Conservation (phyloP, 1,140 invertebrate genomes). For the Polypedilum vanderplanki region DNA sequence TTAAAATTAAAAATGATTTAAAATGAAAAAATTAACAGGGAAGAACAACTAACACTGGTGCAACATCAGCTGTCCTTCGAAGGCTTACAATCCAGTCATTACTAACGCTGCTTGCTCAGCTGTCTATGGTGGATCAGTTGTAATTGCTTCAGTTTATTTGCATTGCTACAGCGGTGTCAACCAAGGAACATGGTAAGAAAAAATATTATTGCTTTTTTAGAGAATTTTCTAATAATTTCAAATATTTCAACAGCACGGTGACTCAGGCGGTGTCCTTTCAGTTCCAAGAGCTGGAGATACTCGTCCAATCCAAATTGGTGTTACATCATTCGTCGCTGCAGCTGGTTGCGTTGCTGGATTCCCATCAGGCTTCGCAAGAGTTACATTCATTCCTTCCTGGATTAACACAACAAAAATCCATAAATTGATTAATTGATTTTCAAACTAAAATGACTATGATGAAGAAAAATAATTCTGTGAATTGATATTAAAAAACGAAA, state of each 20-base stretch:
- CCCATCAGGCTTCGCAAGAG: slow-evolving; percentile 44
- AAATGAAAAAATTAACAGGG: too few species aligned
- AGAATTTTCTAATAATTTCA: not conserved
- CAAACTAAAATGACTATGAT: too few species aligned
- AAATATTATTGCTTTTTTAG: not conserved
- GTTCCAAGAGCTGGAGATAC: not conserved
- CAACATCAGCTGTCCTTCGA: not conserved
- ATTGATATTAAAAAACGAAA: too few species aligned
- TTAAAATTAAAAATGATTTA: too few species aligned
- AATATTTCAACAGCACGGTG: not conserved
- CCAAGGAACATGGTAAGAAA: not conserved
- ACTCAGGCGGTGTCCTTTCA: not conserved
- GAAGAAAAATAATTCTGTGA: too few species aligned
- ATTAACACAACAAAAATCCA: slow-evolving; percentile 30
- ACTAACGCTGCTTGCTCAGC: not conserved
- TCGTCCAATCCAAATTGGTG: slow-evolving; percentile 36
- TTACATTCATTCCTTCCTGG: slow-evolving; percentile 43
- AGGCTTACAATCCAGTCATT: not conserved
- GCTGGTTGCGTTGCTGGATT: slow-evolving; percentile 41
- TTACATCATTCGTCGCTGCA: slow-evolving; percentile 42
- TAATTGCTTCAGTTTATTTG: not conserved
- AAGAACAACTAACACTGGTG: not conserved
- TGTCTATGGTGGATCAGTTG: not conserved
- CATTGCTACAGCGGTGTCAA: not conserved
- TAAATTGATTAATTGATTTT: too few species aligned